Conservation (phyloP, 2,113 vertebrate species). For the Coptodon rendalli region DNA sequence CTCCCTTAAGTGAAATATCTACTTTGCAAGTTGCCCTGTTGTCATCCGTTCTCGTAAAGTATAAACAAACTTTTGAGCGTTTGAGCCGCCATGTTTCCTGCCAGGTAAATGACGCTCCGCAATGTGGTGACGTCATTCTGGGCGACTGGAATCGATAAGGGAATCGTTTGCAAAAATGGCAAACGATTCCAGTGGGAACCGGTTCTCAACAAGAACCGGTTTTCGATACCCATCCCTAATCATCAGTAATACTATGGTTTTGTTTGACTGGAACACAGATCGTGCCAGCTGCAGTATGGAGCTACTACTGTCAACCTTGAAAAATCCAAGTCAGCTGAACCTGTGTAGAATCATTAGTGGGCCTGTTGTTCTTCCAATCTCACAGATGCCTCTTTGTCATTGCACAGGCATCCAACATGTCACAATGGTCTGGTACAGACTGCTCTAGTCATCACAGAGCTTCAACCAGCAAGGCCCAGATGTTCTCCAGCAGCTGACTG, state of each 20-base stretch:
- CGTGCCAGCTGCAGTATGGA: background rate
- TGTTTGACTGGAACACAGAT: background rate
- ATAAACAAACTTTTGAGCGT: no score
- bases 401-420: conserved; percentile 23
- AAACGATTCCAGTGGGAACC: no score
- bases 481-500: conserved; percentile 61
- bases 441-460: conserved; percentile 22
- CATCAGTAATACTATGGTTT: background rate
- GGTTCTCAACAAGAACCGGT: no score
- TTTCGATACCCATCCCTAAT: no score
- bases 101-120: no score
- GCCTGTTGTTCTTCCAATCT: conserved; percentile 1
- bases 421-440: conserved; percentile 9
- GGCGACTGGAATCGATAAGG: no score
- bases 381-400: conserved; percentile 58
- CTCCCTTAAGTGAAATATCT: no score
- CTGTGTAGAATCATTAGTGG: background rate
- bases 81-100: no score
- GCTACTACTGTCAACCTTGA: background rate
- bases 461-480: conserved; percentile 39
- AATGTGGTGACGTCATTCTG: no score
- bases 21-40: no score
- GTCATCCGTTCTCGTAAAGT: no score
- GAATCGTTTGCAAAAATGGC: no score
- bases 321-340: background rate